These are phyloP conservation scores for Epinephelus awoara DNA, from an alignment of 2,797 vertebrate genomes.

Conservation along the genomic window DNA sequence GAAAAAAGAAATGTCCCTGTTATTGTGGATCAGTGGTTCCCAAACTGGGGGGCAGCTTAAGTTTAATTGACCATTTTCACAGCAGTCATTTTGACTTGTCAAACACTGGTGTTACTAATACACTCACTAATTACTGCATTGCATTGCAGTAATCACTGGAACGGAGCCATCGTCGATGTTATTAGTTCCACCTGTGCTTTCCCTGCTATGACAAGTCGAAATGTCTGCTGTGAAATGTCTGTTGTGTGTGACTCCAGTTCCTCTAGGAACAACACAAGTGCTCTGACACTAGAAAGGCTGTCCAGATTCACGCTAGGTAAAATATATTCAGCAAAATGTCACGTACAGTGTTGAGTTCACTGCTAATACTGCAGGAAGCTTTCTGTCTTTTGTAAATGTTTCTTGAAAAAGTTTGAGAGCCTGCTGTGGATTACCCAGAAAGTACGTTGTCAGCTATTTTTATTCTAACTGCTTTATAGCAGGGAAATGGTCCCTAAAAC, in stretches of 20 bases:
- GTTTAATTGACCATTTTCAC: slow-evolving; percentile 35
- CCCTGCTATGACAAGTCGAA: slow-evolving; percentile 17
- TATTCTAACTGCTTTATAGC: slow-evolving; percentile 7
- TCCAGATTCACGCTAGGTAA: neutral
- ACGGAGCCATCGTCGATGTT: neutral
- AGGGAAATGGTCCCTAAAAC: slow-evolving; percentile 24
- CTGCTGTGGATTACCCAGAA: slow-evolving; percentile 22
- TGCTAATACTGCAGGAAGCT: neutral
- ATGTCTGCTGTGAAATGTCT: neutral
- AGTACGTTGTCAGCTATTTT: slow-evolving; percentile 40
- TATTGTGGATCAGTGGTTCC: neutral
- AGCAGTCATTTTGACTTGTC: slow-evolving; percentile 29
- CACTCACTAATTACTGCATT: slow-evolving; percentile 8
- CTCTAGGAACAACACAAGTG: neutral
- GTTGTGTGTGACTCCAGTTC: neutral
- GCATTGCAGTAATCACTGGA: slow-evolving; percentile 15
- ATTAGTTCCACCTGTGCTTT: slow-evolving; percentile 30
- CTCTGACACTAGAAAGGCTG: neutral
- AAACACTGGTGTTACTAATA: slow-evolving; percentile 26
- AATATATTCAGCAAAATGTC: slow-evolving; percentile 22
- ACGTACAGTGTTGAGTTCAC: slow-evolving; percentile 13
- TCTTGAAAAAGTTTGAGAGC: slow-evolving; percentile 26
- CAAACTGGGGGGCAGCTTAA: neutral
- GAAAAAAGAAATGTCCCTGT: neutral
- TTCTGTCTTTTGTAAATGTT: slow-evolving; percentile 5